A percentile compares a stretch with the other conserved stretches of the same genome.
Conservation (phyloP, 2,113 vertebrate species). For the Synodontis membranacea region DNA sequence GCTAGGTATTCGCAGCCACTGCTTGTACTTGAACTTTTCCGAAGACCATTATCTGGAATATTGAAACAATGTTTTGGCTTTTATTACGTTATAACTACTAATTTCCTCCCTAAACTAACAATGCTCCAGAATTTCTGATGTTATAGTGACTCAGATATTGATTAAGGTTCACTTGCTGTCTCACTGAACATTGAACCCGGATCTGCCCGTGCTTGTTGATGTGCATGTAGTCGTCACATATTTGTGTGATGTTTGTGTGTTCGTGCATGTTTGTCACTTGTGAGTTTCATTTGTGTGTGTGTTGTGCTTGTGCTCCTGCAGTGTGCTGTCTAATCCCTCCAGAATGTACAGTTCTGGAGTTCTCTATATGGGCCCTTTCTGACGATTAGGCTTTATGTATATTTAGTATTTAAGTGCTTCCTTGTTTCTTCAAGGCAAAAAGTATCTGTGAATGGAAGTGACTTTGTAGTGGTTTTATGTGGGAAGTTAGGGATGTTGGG, state of each 20-base stretch:
- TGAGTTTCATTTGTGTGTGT: conserved; percentile 7
- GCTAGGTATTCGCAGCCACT: neutral
- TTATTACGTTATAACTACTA: neutral
- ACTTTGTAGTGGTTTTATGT: neutral
- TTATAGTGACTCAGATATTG: neutral
- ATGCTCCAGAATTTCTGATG: neutral
- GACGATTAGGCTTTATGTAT: neutral
- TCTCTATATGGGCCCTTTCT: neutral
- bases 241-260: conserved; percentile 22
- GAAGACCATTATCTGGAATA: neutral
- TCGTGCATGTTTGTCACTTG: conserved; percentile 7
- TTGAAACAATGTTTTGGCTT: neutral
- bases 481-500: neutral
- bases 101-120: neutral
- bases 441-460: neutral
- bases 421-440: conserved; percentile 4
- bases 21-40: neutral
- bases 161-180: conserved; percentile 34
- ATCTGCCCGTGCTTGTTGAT: conserved; percentile 21
- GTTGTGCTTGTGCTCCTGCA: conserved; percentile 28
- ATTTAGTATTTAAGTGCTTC: neutral
- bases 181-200: conserved; percentile 34
- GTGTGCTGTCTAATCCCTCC: conserved; percentile 16
- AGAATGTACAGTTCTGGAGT: conserved; percentile 19
- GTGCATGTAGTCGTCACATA: conserved; percentile 25